Evolutionary conservation across 2,888 invertebrate genomes (phyloP), one percentile per base, ranked within the genome.

Genomic region (Volucella inflata): DNA sequence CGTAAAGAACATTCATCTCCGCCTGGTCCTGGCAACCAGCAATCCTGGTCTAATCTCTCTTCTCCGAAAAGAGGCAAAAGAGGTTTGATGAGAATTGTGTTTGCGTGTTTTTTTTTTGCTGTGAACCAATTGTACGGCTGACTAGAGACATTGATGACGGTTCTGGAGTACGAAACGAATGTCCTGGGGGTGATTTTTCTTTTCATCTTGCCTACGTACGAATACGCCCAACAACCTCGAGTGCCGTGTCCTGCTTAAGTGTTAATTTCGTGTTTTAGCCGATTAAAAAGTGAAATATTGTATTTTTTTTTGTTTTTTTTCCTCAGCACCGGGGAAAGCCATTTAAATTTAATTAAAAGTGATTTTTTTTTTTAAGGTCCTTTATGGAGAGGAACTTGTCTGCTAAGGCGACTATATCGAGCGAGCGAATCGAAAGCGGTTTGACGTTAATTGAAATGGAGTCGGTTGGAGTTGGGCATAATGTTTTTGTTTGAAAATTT

Each of bases 271-370:
- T 85, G 71, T 77, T 85, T 84, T 62, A 81, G 85, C 72, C 85
- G 85, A 85, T 85, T 85, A 81, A 85, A 85, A 85, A 81, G 85
- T 85, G 85, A 85, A 85, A 85, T 85, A 85, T 83, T 67, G 84
- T 81, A 57, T 74, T 75, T 68, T 78, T 53, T 55, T 74, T 36
- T 55, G 40, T 12, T 48, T 67, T 10, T 50, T n/a, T 40, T 38
- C 12, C 48, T 38, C 46, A 42, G 46, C 40, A n/a, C 40, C 50
- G 42, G 50, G 40, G 51, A 21, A 14, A 71, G 60, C 81, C 71
- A 71, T 81, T 85, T 85, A 71, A 65, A 80, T 81, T 85, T 85
- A 85, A 81, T 85, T 85, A 85, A 85, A 81, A 80, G 51, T 62
- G 57, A 68, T 71, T 85, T 67, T 55, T 85, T 67, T 55, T 76